Evolutionary conservation across 1,140 invertebrate species (phyloP).

Genomic region (Magallana angulata): DNA sequence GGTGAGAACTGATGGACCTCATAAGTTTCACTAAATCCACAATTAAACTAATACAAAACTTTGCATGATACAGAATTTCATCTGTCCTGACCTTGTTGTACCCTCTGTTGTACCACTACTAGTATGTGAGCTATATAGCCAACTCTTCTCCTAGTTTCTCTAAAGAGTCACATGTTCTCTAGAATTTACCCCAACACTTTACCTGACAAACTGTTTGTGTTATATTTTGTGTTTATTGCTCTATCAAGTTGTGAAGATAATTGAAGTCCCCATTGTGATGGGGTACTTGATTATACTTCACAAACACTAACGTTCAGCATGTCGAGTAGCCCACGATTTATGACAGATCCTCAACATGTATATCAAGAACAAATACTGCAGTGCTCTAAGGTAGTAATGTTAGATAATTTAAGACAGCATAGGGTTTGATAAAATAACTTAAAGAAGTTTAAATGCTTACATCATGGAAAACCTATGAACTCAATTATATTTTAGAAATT

Average conservation of each 20-base stretch:
- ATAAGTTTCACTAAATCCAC: no score
- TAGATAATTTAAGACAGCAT: background rate
- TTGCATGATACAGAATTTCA: no score
- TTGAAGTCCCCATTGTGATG: background rate
- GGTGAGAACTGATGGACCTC: background rate
- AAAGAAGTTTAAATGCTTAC: background rate
- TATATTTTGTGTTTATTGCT: background rate
- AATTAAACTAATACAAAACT: no score
- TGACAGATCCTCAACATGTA: background rate
- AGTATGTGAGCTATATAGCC: no score
- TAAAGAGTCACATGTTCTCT: no score
- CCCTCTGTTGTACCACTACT: no score
- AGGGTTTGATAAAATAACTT: background rate
- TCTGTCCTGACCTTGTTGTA: no score
- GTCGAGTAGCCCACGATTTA: background rate
- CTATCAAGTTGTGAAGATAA: background rate
- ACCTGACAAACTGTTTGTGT: background rate
- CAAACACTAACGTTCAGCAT: background rate
- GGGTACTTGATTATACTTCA: background rate
- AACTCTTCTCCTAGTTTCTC: no score
- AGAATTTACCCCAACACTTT: background rate
- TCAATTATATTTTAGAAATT: no score
- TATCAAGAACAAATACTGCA: background rate
- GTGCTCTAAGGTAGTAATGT: background rate
- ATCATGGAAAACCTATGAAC: no score